Percentiles rank a stretch among this genome's conserved stretches.
phyloP scores from a whole-genome alignment of 2,888 invertebrate species.

The Listrodromus nycthemerus region DNA sequence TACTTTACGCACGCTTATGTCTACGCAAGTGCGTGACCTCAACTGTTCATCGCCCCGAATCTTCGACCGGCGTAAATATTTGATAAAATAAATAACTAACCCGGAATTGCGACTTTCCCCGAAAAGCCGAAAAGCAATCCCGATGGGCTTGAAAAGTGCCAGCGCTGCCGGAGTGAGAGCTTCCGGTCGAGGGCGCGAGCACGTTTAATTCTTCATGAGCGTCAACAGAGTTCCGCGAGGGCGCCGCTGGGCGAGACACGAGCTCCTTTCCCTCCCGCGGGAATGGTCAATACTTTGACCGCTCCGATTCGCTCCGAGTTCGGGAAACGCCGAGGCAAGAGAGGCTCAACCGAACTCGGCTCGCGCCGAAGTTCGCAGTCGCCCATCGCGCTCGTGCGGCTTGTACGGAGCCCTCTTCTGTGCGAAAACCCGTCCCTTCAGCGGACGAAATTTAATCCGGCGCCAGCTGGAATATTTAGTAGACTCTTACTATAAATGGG shows the following conservation, averaged over 20 bases:
- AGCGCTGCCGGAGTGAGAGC: neutral
- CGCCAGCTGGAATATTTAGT: slow-evolving; percentile 69
- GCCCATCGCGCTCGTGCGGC: too few species aligned
- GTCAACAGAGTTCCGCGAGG: neutral
- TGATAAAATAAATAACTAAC: slow-evolving; percentile 26
- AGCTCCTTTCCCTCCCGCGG: neutral
- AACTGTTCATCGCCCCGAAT: too few species aligned
- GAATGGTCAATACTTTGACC: slow-evolving; percentile 41
- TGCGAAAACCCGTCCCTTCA: slow-evolving; percentile 53
- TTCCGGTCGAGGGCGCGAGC: neutral
- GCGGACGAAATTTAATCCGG: slow-evolving; percentile 68
- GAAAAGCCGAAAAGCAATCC: neutral
- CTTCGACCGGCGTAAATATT: neutral
- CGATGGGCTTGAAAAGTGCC: neutral
- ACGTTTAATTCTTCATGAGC: slow-evolving; percentile 28
- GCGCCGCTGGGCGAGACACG: slow-evolving; percentile 11
- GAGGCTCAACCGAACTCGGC: neutral
- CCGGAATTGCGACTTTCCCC: neutral
- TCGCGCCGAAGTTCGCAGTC: neutral
- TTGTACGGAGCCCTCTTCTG: neutral
- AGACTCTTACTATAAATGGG: slow-evolving; percentile 69
- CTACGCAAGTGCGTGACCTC: too few species aligned
- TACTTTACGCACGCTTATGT: too few species aligned
- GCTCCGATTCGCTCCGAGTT: slow-evolving; percentile 11
- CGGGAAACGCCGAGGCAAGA: slow-evolving; percentile 13